Evolutionary conservation across 2,888 invertebrate genomes (phyloP).

Genomic region (Chloroclystis v-ata): DNA sequence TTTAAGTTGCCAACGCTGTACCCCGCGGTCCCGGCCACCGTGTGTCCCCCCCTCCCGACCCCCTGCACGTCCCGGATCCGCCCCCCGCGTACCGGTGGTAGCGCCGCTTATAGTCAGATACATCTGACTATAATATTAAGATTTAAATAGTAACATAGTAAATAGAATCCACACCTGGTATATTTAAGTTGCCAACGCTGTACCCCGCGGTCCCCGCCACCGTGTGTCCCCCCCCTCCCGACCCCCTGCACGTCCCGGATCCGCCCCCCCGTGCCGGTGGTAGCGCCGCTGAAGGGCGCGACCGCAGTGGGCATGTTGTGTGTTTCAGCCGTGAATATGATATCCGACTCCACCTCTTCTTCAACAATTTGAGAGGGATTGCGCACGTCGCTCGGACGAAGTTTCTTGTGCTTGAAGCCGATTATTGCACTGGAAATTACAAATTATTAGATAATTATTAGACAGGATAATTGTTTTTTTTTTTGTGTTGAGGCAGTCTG

Average conservation of each 20-base stretch:
- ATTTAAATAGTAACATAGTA: too few relatives aligned
- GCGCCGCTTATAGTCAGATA: too few relatives aligned
- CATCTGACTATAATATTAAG: too few relatives aligned
- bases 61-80: conserved; percentile 95
- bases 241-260: conserved; percentile 97
- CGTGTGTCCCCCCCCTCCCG: conserved; percentile 94
- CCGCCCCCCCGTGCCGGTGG: conserved; percentile 97
- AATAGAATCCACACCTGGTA: conserved; percentile 91
- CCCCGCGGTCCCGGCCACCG: conserved; percentile 97
- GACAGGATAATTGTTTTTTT: too few relatives aligned
- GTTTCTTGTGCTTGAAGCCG: conserved; percentile 84
- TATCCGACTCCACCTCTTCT: conserved; percentile 83
- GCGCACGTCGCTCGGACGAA: conserved; percentile 80
- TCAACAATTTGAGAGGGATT: conserved; percentile 81
- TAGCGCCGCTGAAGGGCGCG: conserved; percentile 98
- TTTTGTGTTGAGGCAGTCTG: too few relatives aligned
- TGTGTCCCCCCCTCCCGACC: conserved; percentile 94
- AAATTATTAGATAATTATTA: background rate
- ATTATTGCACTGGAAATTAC: conserved; percentile 85
- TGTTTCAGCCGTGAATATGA: conserved; percentile 98
- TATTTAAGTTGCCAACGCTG: conserved; percentile 93
- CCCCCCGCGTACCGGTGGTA: conserved; percentile 98
- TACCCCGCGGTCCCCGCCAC: conserved; percentile 98
- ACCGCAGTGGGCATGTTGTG: conserved; percentile 99
- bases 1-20: conserved; percentile 96